These are phyloP conservation scores for Dromaius novaehollandiae DNA, from an alignment of 2,113 vertebrate species.

Conservation along the genomic window DNA sequence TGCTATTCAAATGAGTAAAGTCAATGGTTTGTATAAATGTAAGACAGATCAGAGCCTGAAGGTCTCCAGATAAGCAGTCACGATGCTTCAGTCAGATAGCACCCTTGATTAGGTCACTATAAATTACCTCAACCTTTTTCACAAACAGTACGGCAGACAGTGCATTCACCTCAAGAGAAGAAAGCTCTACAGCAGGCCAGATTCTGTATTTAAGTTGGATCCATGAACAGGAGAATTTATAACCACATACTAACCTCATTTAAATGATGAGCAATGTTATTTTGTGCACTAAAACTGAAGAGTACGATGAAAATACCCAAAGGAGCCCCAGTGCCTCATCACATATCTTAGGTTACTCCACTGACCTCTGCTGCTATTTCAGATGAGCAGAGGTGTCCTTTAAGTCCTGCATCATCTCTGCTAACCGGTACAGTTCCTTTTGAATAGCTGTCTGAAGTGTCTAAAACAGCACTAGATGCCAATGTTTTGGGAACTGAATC, in stretches of 20 bases:
- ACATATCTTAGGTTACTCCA: neutral
- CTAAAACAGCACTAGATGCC: neutral
- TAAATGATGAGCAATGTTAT: neutral
- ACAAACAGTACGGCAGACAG: neutral
- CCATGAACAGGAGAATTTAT: neutral
- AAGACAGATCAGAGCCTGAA: neutral
- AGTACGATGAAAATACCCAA: neutral
- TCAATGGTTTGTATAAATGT: accelerated
- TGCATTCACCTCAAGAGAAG: neutral
- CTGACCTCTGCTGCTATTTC: neutral
- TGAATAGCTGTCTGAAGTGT: neutral
- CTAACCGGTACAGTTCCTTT: no score
- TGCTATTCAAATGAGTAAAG: neutral
- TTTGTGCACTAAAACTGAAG: neutral
- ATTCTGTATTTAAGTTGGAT: neutral
- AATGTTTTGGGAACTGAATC: neutral
- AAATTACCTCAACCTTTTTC: neutral
- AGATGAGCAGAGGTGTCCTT: neutral
- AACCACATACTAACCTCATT: neutral
- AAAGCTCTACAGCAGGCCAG: neutral
- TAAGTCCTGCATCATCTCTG: no score
- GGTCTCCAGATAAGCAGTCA: neutral
- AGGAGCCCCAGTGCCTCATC: neutral
- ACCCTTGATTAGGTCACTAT: neutral
- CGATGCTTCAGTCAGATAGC: neutral